Evolutionary conservation across 2,113 vertebrate genomes (phyloP), one percentile per base, ranked within the genome.

Genomic region (Pygoscelis adeliae): DNA sequence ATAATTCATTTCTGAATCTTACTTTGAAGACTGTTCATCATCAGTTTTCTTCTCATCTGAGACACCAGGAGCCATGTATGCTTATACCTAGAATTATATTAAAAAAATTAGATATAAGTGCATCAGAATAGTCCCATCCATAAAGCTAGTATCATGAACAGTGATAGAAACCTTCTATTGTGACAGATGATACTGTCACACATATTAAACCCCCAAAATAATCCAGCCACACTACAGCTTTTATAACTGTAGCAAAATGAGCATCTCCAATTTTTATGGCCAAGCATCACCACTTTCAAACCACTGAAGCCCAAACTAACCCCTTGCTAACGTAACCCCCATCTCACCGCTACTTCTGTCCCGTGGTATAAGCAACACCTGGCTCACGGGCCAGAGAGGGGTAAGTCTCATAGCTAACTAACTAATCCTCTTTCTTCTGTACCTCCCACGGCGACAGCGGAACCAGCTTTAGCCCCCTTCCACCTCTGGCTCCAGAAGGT

Each of bases 1-100:
- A 40, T 22, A 73, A 56, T 62, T 67, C 0, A 91, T 77, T 73
- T 87, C 44, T 36, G 14, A 58, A 10, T 52, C 98, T 98, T 97
- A 98, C 98, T 91, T 97, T 79, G 97, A 91, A 47, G 86, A 15
- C 29, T 89, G 63, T 52, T 91, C 73, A n/a, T 89, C 83, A 46
- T 78, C 85, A 11, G 15, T 47, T 59, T 98, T 96, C 96, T 98
- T 93, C 40, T 84, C 56, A 22, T 83, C 47, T 16, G 93, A 47
- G 15, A 66, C 19, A 14, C 91, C 66, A n/a, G 96, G 63, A 32
- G 97, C 97, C 98, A 98, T 96, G 27, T 83, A 36, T 40, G 22
- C 47, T 78, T 93, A 73, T 58, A 91, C 46, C 95, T 96, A 88
- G 63, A 83, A 88, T 79, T 32, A 40, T 8, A 90, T 82, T 38